Evolutionary conservation across 2,888 invertebrate species (phyloP), one percentile per base, ranked within the genome.

Genomic region (Hyposoter didymator): DNA sequence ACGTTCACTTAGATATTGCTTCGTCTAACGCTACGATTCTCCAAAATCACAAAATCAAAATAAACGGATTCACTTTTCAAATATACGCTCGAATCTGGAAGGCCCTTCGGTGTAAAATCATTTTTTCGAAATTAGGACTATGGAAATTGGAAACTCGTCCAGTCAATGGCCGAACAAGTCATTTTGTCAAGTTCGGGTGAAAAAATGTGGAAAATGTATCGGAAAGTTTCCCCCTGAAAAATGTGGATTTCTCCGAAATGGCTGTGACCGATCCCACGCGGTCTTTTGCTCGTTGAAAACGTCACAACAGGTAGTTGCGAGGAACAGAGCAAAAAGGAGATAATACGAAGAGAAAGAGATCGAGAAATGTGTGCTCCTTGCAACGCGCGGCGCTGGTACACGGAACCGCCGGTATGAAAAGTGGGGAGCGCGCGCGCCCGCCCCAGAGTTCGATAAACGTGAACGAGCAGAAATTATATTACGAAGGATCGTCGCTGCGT

Each of bases 271-370:
- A 49, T 49, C 84, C 84, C 85, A 82, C 86, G 67, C 84, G 87
- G 43, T 87, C 87, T 88, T 88, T 87, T 89, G 81, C 87, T 87
- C 89, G 87, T 88, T 89, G 89, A 22, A 59, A 83, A 91, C 90
- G 91, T 92, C 91, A 92, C 93, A 92, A 92, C 92, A 92, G 93
- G 92, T 92, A 92, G 93, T 92, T 91, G 93, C 89, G 90, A 49
- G 59, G 72, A 89, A 90, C 84, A 70, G 82, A 70, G 82, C 83
- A 75, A 69, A 80, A 80, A 73, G 47, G 32, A 47, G 28, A 35
- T 82, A 78, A 49, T 28, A 73, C 12, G 70, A 64, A 69, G 49
- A 47, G 69, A 66, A 55, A 90, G 89, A 84, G 89, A 88, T 78
- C 76, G 81, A 78, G 75, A 67, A 80, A 75, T 90, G 91, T 90